These are phyloP conservation scores for Laterallus jamaicensis DNA, from an alignment of 2,113 vertebrate genomes.

Conservation along the genomic window DNA sequence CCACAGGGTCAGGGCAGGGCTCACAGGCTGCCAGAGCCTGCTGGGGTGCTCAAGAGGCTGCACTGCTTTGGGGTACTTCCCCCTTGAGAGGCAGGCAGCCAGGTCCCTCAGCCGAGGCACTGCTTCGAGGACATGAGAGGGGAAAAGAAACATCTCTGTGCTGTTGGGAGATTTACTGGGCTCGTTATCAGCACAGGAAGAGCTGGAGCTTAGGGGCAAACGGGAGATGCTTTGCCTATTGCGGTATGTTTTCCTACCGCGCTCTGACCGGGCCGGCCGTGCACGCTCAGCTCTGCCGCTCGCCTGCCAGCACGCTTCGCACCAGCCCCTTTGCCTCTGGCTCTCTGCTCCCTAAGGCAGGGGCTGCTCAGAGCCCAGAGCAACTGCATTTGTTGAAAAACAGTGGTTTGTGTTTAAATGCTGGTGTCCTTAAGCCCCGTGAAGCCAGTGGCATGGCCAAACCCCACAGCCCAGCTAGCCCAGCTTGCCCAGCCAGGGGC, in stretches of 20 bases:
- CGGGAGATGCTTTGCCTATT: constrained; percentile 41
- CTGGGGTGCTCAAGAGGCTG: background rate
- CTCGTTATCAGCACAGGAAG: constrained; percentile 57
- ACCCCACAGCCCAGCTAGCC: background rate
- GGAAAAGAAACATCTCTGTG: background rate
- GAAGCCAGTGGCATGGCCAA: fast-evolving
- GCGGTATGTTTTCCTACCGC: constrained; percentile 42
- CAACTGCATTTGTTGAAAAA: fast-evolving
- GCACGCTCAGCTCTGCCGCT: background rate
- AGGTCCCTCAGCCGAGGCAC: background rate
- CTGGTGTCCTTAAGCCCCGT: background rate
- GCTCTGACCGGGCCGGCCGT: background rate
- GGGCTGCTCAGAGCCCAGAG: background rate
- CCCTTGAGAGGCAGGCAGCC: background rate
- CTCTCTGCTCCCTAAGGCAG: background rate
- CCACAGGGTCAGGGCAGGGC: background rate
- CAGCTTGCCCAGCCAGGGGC: fast-evolving
- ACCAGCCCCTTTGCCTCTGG: background rate
- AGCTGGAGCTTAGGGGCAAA: constrained; percentile 53
- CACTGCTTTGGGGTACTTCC: background rate
- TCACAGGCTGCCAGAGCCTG: background rate
- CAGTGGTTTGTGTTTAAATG: background rate
- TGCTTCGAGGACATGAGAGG: background rate
- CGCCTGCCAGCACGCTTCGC: background rate
- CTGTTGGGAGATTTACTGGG: constrained; percentile 4